Base-by-base conservation (phyloP, 2,113 vertebrate species). In the Catharus fuscescens region DNA sequence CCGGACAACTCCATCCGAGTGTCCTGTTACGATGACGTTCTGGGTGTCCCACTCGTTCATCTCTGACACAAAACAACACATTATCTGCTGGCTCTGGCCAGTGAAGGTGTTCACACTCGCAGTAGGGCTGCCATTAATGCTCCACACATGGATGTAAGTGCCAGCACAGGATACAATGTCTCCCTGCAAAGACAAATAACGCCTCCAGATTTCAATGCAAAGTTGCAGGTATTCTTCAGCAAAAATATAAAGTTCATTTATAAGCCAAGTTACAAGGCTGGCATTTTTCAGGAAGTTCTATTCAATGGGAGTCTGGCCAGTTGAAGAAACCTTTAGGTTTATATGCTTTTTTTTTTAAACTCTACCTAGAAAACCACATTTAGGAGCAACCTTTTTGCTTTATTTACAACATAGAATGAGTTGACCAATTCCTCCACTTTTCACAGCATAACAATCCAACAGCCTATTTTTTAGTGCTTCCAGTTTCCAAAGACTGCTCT, bases 21-120 rank as follows among this genome's bases (percentile, higher is more conserved):
- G 99, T 26, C 99, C 99, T 0, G 99, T 99, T 38, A 99, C 98
- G 9, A 99, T 99, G 96, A 99, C 99, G 2, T 99, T 99, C 98
- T 99, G 99, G 0, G 99, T 99, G 96, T 99, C 99, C 99, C 99
- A 99, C 80, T 99, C 99, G 2, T 99, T 99, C 99, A 99, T 99
- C 97, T 99, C 99, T 0, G 99, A 99, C 92, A 99, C 98, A 72
- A 99, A 99, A 96, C 99, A 99, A 97, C 99, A 99, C 79, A 99
- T 89, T 42, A 99, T 99, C 77, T 99, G 99, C 97, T 99, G 99
- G 95, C 99, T 99, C 88, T 99, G 98, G 9, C 99, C 99, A 0
- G 99, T 99, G 97, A 99, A 99, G 2, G 99, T 99, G 98, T 99
- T 99, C 8, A 99, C 99, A 9, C 99, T 99, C 92, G 99, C 98